Evolutionary conservation across 2,888 invertebrate genomes (phyloP), one percentile per base, ranked within the genome.

Genomic region (Octodonta nipae): DNA sequence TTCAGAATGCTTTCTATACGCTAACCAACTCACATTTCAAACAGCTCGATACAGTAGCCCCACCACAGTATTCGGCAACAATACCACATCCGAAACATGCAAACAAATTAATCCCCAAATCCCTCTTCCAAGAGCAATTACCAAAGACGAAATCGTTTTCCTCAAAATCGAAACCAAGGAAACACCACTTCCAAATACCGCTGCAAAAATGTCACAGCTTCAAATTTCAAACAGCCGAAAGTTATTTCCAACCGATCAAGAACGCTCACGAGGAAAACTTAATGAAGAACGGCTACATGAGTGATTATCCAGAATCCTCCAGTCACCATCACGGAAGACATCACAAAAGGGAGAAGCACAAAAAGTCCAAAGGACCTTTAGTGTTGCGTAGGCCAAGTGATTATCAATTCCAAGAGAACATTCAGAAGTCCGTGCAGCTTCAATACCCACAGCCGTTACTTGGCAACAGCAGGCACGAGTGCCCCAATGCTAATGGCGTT

Each of bases 191-290:
- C 44, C 73, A 73, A 65, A 70, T 72, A 45, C 73, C 73, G 2
- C 53, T 74, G 24, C 74, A 74, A 54, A 74, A 74, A 54, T 71
- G 73, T 47, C 73, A 74, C 56, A 74, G 74, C 54, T 74, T 74
- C 52, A 61, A 60, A 41, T 61, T 61, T 41, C 62, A 63, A 55
- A 62, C 63, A 33, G 61, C 62, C 15, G 63, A 63, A 41, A 73
- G 73, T 50, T 74, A 73, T 47, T 74, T 74, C 45, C 74, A 74
- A 61, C 74, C 74, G 4, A 73, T 74, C 43, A 68, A 72, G 47
- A 73, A 73, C 47, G 71, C 73, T 44, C 66, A 73, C 48, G 61
- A 62, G 38, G 60, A 63, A 39, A 59, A 62, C 35, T 38, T 61
- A 28, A 61, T 63, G 57, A 45, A 56, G 32, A 63, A 63, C 44